Evolutionary conservation across 2,113 vertebrate genomes (phyloP).

Genomic region (Cochlearius cochlearius): DNA sequence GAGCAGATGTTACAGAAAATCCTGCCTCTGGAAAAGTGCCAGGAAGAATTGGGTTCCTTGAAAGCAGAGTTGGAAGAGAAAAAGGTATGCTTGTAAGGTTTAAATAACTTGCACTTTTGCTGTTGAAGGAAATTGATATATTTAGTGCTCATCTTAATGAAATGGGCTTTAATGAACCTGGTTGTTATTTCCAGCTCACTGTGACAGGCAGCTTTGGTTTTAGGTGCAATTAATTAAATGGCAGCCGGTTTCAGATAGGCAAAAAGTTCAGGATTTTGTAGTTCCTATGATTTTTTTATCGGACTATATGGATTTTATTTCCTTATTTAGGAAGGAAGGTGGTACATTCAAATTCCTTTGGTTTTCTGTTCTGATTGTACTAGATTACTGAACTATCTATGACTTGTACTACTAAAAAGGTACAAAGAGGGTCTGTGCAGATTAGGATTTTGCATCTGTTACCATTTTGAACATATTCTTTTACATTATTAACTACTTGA

Average conservation of each 20-base stretch:
- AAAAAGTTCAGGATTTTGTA: background rate
- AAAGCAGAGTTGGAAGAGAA: conserved; percentile 88
- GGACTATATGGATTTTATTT: background rate
- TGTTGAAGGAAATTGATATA: background rate
- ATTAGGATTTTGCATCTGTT: background rate
- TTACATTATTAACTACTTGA: background rate
- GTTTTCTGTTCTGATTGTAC: background rate
- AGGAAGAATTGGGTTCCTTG: conserved; percentile 79
- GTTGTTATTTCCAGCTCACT: background rate
- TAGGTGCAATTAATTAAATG: background rate
- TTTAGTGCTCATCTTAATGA: background rate
- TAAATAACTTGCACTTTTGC: background rate
- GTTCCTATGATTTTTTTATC: background rate
- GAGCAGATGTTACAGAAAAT: conserved; percentile 87
- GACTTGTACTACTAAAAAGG: background rate
- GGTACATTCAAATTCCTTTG: background rate
- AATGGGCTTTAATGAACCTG: background rate
- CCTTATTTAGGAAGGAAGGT: background rate
- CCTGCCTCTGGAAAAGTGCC: conserved; percentile 83
- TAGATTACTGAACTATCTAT: background rate
- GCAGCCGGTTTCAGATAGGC: background rate
- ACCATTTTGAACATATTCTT: background rate
- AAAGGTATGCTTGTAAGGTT: conserved; percentile 74
- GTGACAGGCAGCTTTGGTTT: background rate
- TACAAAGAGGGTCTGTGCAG: background rate